Base-by-base conservation (phyloP, 2,888 invertebrate species). In the Neelides folsomi region DNA sequence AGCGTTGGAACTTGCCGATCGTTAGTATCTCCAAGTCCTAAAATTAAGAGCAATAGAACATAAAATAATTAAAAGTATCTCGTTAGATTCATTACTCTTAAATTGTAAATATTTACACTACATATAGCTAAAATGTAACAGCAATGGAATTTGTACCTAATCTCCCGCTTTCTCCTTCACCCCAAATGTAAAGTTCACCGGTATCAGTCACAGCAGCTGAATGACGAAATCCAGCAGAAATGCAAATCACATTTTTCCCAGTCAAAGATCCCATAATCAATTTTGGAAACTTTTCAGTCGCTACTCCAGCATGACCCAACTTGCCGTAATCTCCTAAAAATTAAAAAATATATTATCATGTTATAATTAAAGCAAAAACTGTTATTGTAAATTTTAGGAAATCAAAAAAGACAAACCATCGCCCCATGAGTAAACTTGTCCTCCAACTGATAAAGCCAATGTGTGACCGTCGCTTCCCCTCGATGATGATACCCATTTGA, bases 21-120 rank as follows among this genome's bases (percentile, higher is more conserved):
- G 54, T 71, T 75, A 60, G 72, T 75, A 66, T 79, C 78, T n/a
- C 79, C 79, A 67, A 78, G 78, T 12, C 79, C 79, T 73, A 60
- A 13, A 12, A 16, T 20, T n/a, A 16, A 46, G 15, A 19, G 9
- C 9, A 46, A 46, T 18, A 8, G 20, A 15, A 12, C 36, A 34
- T 37, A 19, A 47, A 15, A 35, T 9, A 9, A 46, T 36, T 35
- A 19, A n/a, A 9, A 15, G 10, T 15, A 9, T 12, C 15, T 8
- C 10, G 13, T 15, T 20, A 8, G 18, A 12, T 43, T 43, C 43
- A 16, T 16, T n/a, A n/a, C n/a, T n/a, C n/a, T n/a, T n/a, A n/a
- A n/a, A n/a, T n/a, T n/a, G n/a, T n/a, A n/a, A n/a, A n/a, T n/a
- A n/a, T n/a, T n/a, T n/a, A n/a, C n/a, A n/a, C n/a, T n/a, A n/a